Percentiles rank a stretch among this genome's conserved stretches.
These are phyloP conservation scores for Monochamus saltuarius DNA, from an alignment of 1,140 invertebrate species.

Conservation along the genomic window DNA sequence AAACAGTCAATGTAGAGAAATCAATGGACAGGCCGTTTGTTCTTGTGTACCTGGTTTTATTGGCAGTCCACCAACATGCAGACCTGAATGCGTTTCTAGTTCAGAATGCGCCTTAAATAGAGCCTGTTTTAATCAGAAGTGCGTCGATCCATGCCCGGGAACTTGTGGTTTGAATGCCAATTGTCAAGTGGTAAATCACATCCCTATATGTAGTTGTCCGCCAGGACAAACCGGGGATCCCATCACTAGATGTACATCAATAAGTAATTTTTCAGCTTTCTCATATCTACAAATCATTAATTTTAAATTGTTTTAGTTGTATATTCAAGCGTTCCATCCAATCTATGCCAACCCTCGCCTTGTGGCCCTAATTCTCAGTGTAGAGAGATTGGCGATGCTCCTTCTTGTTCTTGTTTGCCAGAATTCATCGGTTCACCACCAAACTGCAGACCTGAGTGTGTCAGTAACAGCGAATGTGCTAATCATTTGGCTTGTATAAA, in stretches of 20 bases:
- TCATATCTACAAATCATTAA: neutral
- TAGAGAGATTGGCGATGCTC: conserved; percentile 53
- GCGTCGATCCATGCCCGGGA: conserved; percentile 64
- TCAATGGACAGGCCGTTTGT: conserved; percentile 61
- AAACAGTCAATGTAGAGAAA: conserved; percentile 63
- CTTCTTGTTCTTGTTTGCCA: conserved; percentile 66
- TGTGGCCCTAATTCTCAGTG: conserved; percentile 59
- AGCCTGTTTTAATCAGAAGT: conserved; percentile 65
- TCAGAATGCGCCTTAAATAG: conserved; percentile 64
- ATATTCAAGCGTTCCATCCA: conserved; percentile 46
- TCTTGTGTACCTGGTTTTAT: conserved; percentile 64
- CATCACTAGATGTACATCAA: conserved; percentile 59
- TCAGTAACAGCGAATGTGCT: conserved; percentile 66
- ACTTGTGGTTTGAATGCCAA: conserved; percentile 64
- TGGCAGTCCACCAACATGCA: conserved; percentile 63
- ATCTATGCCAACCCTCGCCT: conserved; percentile 60
- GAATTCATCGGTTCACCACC: conserved; percentile 73
- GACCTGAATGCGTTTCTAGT: conserved; percentile 64
- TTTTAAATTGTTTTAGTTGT: conserved; percentile 31
- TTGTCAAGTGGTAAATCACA: conserved; percentile 64
- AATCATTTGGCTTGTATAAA: conserved; percentile 62
- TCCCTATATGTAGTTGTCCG: conserved; percentile 63
- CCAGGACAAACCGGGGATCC: conserved; percentile 63
- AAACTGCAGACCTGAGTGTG: conserved; percentile 74
- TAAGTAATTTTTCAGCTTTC: conserved; percentile 45